Conservation (phyloP, 1,140 invertebrate genomes). For the Eumeta japonica region DNA sequence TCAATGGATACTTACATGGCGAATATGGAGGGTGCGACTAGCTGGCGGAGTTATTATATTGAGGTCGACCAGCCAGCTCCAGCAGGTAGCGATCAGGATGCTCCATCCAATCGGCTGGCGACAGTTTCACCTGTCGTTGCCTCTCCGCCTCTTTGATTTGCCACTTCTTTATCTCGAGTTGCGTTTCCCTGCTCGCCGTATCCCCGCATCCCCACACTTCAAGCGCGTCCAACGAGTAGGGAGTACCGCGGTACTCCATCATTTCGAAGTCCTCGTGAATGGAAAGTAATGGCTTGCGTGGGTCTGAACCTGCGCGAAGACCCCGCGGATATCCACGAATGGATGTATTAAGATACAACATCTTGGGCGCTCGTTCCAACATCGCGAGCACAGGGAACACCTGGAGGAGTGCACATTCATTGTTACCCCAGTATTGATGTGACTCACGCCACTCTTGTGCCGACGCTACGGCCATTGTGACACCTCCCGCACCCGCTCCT, state of each 20-base stretch:
- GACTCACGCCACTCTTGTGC: conserved; percentile 84
- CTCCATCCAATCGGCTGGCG: conserved; percentile 83
- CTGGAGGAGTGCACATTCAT: conserved; percentile 75
- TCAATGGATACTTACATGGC: not conserved
- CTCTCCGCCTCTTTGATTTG: conserved; percentile 83
- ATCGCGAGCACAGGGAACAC: conserved; percentile 71
- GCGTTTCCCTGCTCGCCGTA: conserved; percentile 68
- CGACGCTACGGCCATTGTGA: conserved; percentile 74
- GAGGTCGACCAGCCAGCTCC: conserved; percentile 77
- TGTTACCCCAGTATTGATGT: conserved; percentile 79
- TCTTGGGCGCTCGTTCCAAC: conserved; percentile 70
- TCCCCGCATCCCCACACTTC: conserved; percentile 82
- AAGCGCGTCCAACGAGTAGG: conserved; percentile 62
- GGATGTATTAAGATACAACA: conserved; percentile 79
- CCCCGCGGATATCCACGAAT: conserved; percentile 84
- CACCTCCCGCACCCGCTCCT: conserved; percentile 67
- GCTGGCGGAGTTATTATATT: conserved; percentile 61
- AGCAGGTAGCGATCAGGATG: conserved; percentile 85
- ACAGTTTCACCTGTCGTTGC: conserved; percentile 75
- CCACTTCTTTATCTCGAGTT: conserved; percentile 88
- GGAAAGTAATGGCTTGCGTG: conserved; percentile 70
- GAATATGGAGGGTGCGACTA: conserved; percentile 13
- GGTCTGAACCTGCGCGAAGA: conserved; percentile 76
- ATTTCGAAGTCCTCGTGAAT: conserved; percentile 73
- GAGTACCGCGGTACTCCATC: conserved; percentile 63